These are phyloP conservation scores for Erebia epiphron DNA, from an alignment of 2,888 invertebrate species.

Conservation along the genomic window DNA sequence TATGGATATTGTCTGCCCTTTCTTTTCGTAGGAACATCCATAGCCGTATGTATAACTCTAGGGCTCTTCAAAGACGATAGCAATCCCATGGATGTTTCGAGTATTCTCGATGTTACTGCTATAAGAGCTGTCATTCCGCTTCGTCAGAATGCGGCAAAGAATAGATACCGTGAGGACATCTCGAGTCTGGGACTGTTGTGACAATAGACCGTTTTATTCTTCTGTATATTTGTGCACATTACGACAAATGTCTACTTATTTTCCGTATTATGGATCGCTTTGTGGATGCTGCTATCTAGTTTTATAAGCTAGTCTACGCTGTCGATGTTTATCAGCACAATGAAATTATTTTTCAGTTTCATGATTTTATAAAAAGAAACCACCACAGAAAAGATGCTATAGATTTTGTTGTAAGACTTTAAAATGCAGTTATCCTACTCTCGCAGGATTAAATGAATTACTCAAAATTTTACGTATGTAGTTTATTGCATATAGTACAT, in stretches of 20 bases:
- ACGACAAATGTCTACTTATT: constrained; percentile 12
- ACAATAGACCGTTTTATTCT: constrained; percentile 21
- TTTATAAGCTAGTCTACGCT: neutral
- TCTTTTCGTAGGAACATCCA: constrained; percentile 10
- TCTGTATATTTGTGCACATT: constrained; percentile 10
- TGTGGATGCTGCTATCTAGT: constrained; percentile 2
- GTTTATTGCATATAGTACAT: too few relatives aligned
- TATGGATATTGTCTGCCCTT: neutral
- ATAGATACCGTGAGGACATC: constrained; percentile 17
- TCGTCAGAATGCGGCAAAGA: constrained; percentile 54
- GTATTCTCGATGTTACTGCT: constrained; percentile 57
- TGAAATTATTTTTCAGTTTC: neutral
- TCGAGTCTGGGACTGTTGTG: constrained; percentile 14
- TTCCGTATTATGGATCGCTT: neutral
- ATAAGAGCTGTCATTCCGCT: constrained; percentile 60
- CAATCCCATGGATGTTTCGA: constrained; percentile 57
- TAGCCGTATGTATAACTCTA: constrained; percentile 44
- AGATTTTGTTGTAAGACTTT: too few relatives aligned
- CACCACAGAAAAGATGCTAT: too few relatives aligned
- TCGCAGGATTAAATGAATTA: too few relatives aligned
- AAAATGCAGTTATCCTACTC: too few relatives aligned
- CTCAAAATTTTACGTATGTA: too few relatives aligned
- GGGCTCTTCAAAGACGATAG: constrained; percentile 55
- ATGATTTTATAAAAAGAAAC: too few relatives aligned
- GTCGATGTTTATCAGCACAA: neutral